Evolutionary conservation across 2,888 invertebrate species (phyloP).

Genomic region (Lumbricus terrestris): DNA sequence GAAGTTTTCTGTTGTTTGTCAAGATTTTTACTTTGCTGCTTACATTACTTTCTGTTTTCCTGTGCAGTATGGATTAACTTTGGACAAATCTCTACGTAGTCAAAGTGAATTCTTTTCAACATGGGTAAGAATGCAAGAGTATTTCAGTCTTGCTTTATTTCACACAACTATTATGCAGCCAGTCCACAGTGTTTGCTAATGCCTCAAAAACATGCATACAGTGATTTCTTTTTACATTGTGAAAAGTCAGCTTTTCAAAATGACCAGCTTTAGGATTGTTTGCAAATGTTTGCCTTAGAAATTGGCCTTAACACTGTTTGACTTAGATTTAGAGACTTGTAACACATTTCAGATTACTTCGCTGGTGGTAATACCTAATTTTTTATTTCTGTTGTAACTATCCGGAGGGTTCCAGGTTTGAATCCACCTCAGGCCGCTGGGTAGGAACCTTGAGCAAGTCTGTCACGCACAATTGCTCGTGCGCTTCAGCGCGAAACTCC

Average conservation of each 20-base stretch:
- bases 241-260: neutral
- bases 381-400: neutral
- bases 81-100: slow-evolving; percentile 8
- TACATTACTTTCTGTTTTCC: neutral
- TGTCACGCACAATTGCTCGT: no score
- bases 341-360: neutral
- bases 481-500: no score
- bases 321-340: neutral
- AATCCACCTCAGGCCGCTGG: no score
- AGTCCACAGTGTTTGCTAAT: neutral
- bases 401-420: neutral
- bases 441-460: no score
- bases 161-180: neutral
- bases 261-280: neutral
- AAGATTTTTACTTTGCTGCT: neutral
- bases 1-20: neutral
- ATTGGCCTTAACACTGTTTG: neutral
- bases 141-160: neutral
- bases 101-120: neutral
- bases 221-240: neutral
- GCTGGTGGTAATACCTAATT: neutral
- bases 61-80: neutral
- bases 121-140: neutral
- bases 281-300: neutral
- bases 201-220: neutral